A percentile compares a stretch with the other conserved stretches of the same genome.
Conservation (phyloP, 1,140 invertebrate species). For the Caenorhabditis inopinata region DNA sequence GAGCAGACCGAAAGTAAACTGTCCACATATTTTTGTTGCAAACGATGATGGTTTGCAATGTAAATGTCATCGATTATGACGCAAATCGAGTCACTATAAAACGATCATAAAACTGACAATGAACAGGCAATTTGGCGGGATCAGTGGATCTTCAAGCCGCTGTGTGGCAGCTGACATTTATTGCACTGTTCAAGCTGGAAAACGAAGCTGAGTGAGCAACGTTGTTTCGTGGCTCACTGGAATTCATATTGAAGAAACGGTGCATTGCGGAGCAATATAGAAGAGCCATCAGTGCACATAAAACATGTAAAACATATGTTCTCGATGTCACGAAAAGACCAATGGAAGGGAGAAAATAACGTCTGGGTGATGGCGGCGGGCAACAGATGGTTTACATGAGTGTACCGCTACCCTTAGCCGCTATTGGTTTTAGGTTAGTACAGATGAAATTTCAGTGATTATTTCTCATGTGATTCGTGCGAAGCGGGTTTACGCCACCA, state of each 20-base stretch:
- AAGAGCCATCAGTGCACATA: background rate
- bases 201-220: too few relatives aligned
- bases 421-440: too few relatives aligned
- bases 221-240: too few relatives aligned
- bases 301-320: conserved; percentile 30
- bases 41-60: conserved; percentile 3
- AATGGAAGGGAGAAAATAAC: background rate
- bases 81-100: background rate
- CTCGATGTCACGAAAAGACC: background rate
- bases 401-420: too few relatives aligned
- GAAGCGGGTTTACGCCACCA: background rate
- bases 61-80: background rate
- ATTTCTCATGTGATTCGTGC: background rate
- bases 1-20: too few relatives aligned
- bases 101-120: conserved; percentile 5
- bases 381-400: background rate
- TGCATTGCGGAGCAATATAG: background rate
- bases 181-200: too few relatives aligned
- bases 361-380: background rate
- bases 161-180: too few relatives aligned
- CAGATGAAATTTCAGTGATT: too few relatives aligned
- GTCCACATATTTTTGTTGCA: background rate
- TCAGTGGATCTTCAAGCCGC: too few relatives aligned
- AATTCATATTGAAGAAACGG: background rate
- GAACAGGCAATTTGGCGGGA: too few relatives aligned